Percentiles rank a stretch among this genome's conserved stretches.
Evolutionary conservation across 1,140 invertebrate genomes (phyloP).

Genomic region (Solenopsis fugax): DNA sequence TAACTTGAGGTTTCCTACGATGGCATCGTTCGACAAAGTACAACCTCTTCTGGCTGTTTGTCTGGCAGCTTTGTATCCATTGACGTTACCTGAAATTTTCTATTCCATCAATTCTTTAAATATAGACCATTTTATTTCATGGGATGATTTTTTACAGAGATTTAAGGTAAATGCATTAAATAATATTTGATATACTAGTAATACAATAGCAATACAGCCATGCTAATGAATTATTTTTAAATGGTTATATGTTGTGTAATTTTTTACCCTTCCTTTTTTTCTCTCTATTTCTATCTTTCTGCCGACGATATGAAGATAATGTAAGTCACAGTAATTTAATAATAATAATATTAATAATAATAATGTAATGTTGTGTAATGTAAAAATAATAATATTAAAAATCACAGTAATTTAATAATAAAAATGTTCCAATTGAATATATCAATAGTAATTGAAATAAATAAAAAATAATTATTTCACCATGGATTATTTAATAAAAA

Average conservation of each 20-base stretch:
- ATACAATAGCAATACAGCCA: not conserved
- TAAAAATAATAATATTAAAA: no score
- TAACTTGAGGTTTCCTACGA: conserved; percentile 96
- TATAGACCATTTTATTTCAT: conserved; percentile 92
- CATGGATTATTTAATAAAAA: not conserved
- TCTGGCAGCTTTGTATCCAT: conserved; percentile 95
- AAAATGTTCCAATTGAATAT: not conserved
- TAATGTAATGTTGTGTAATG: no score
- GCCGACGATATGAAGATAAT: not conserved
- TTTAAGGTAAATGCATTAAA: conserved; percentile 88
- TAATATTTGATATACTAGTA: not conserved
- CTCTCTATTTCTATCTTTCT: conserved; percentile 10
- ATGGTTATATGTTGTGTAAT: not conserved
- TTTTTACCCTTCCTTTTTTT: not conserved
- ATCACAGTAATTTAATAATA: conserved; percentile 22
- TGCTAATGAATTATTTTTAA: not conserved
- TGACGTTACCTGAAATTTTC: conserved; percentile 96
- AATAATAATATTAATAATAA: no score
- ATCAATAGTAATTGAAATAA: not conserved
- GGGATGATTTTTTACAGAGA: conserved; percentile 95
- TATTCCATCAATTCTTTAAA: conserved; percentile 96
- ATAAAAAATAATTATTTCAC: conserved; percentile 10
- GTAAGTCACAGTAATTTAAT: conserved; percentile 1
- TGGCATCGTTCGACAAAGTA: conserved; percentile 95
- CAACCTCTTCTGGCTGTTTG: conserved; percentile 95